Conservation (phyloP, 35 echinoderm and acorn worm genomes). For the Apostichopus japonicus region DNA sequence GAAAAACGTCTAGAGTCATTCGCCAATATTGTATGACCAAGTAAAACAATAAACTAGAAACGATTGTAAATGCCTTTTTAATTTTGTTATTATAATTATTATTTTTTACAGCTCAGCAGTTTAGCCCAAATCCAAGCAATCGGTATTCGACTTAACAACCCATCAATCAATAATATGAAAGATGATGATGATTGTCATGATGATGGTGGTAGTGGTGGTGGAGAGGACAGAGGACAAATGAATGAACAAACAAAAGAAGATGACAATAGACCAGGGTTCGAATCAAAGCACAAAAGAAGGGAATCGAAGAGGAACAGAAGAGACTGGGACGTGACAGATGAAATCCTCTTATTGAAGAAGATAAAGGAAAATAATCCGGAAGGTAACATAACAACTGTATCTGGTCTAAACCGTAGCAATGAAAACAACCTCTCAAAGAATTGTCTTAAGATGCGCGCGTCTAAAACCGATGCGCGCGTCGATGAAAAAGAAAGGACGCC, state of each 20-base stretch:
- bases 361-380: neutral
- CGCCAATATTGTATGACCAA: no score
- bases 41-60: no score
- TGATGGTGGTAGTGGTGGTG: no score
- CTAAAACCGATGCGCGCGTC: neutral
- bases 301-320: neutral
- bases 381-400: neutral
- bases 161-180: neutral
- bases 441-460: neutral
- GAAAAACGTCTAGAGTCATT: no score
- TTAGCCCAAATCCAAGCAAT: conserved; percentile 10
- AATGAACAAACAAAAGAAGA: neutral
- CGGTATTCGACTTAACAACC: conserved; percentile 2
- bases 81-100: neutral
- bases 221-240: neutral
- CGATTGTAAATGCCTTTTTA: no score
- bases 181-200: neutral
- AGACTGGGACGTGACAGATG: conserved; percentile 19
- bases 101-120: neutral
- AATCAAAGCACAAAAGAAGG: neutral
- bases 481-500: neutral
- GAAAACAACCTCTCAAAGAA: neutral
- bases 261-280: neutral
- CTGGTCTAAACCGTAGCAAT: neutral
- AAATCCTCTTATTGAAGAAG: conserved; percentile 30